phyloP scores from a whole-genome alignment of 2,888 invertebrate genomes.

The Amblyjoppa fuscipennis region DNA sequence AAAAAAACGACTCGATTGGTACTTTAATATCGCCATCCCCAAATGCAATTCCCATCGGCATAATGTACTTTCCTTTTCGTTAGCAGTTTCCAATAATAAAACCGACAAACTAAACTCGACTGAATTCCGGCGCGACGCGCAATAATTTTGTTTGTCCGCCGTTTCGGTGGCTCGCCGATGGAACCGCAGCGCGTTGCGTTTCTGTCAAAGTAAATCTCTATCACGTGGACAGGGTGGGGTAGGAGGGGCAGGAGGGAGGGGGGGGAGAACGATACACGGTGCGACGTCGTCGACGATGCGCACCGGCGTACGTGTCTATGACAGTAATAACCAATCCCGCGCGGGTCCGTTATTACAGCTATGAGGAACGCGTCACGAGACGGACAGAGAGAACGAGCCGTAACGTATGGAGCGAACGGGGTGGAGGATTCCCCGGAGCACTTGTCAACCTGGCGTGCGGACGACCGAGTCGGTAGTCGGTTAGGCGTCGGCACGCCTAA shows the following conservation, averaged over 20 bases:
- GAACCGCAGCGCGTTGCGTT: constrained; percentile 30
- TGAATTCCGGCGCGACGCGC: constrained; percentile 10
- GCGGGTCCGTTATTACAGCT: constrained; percentile 61
- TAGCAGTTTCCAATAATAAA: neutral
- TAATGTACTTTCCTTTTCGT: neutral
- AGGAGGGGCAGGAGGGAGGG: neutral
- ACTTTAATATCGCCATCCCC: too few relatives aligned
- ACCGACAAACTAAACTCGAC: neutral
- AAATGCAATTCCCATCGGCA: too few relatives aligned
- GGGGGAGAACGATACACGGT: constrained; percentile 32
- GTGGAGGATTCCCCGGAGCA: constrained; percentile 55
- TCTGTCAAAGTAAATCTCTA: constrained; percentile 64
- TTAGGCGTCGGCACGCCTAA: constrained; percentile 73
- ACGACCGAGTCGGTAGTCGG: constrained; percentile 58
- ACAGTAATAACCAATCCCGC: constrained; percentile 76
- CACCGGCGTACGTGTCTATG: constrained; percentile 72
- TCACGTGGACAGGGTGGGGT: constrained; percentile 27
- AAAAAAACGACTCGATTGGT: too few relatives aligned
- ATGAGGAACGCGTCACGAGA: constrained; percentile 57
- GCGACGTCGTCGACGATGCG: constrained; percentile 31
- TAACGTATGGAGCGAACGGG: constrained; percentile 7
- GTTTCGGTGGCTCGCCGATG: neutral
- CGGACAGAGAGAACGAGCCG: constrained; percentile 21
- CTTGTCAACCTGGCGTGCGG: constrained; percentile 74
- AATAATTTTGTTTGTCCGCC: constrained; percentile 27